phyloP scores from a whole-genome alignment of 2,888 invertebrate species.

The Hydroisotoma schaefferi region DNA sequence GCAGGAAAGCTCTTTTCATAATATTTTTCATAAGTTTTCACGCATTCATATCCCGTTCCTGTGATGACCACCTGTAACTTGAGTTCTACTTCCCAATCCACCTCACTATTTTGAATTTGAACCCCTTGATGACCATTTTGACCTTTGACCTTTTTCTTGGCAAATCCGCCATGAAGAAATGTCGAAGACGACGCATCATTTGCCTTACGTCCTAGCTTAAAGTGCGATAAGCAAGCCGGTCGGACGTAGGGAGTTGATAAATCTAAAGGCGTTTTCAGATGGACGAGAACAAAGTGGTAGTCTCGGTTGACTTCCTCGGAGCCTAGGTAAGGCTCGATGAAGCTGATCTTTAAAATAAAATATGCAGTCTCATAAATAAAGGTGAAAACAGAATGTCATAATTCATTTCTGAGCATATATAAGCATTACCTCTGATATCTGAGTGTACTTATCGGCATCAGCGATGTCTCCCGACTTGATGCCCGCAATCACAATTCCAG shows the following conservation, averaged over 20 bases:
- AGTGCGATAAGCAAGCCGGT: conserved; percentile 26
- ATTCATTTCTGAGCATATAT: neutral
- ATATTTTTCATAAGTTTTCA: conserved; percentile 34
- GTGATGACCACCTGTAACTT: conserved; percentile 26
- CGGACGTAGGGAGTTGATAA: conserved; percentile 32
- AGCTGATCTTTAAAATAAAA: conserved; percentile 26
- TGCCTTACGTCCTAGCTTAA: neutral
- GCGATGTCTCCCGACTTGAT: conserved; percentile 29
- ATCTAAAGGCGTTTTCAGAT: conserved; percentile 34
- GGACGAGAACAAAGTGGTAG: conserved; percentile 37
- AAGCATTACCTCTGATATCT: conserved; percentile 29
- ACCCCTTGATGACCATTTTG: conserved; percentile 10
- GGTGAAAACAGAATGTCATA: neutral
- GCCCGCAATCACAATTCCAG: conserved; percentile 30
- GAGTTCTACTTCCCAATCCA: conserved; percentile 19
- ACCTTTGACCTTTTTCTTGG: conserved; percentile 22
- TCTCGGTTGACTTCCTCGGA: conserved; percentile 29
- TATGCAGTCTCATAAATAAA: neutral
- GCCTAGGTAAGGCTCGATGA: conserved; percentile 33
- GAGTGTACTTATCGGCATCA: conserved; percentile 27
- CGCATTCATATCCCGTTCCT: conserved; percentile 35
- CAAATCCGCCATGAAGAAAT: conserved; percentile 36
- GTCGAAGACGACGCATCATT: neutral
- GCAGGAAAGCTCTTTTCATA: conserved; percentile 31
- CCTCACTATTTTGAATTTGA: no score